Conservation (phyloP, 1,140 invertebrate species). For the Drosophila ficusphila region DNA sequence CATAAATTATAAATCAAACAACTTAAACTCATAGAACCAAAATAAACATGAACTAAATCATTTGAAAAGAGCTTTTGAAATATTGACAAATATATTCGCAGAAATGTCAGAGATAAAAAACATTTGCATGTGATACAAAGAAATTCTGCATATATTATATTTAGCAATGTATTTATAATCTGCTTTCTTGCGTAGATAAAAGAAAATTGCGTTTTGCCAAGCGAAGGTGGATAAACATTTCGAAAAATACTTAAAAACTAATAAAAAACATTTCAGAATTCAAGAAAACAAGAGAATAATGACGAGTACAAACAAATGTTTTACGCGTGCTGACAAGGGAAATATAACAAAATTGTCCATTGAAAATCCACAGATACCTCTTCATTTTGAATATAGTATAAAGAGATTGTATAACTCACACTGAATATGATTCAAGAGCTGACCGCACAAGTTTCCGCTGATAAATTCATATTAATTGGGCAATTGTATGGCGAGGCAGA, state of each 20-base stretch:
- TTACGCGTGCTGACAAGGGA: slow-evolving; percentile 6
- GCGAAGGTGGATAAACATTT: slow-evolving; percentile 52
- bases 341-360: slow-evolving; percentile 13
- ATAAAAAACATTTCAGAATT: slow-evolving; percentile 45
- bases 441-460: slow-evolving; percentile 33
- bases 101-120: slow-evolving; percentile 44
- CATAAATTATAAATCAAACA: neutral
- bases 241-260: slow-evolving; percentile 51
- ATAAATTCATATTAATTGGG: slow-evolving; percentile 56
- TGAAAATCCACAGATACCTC: slow-evolving; percentile 1
- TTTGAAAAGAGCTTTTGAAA: slow-evolving; percentile 13
- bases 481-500: slow-evolving; percentile 20
- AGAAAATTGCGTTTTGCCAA: slow-evolving; percentile 67
- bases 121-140: slow-evolving; percentile 32
- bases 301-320: slow-evolving; percentile 27
- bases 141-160: slow-evolving; percentile 43
- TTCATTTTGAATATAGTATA: slow-evolving; percentile 22
- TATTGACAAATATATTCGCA: slow-evolving; percentile 16
- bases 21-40: too few relatives aligned
- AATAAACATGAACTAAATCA: neutral
- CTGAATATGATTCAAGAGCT: slow-evolving; percentile 32
- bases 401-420: slow-evolving; percentile 28
- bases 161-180: slow-evolving; percentile 64
- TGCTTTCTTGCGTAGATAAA: slow-evolving; percentile 65
- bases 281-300: neutral